Conservation (phyloP, 2,888 invertebrate species). For the Eristalinus sepulchralis region DNA sequence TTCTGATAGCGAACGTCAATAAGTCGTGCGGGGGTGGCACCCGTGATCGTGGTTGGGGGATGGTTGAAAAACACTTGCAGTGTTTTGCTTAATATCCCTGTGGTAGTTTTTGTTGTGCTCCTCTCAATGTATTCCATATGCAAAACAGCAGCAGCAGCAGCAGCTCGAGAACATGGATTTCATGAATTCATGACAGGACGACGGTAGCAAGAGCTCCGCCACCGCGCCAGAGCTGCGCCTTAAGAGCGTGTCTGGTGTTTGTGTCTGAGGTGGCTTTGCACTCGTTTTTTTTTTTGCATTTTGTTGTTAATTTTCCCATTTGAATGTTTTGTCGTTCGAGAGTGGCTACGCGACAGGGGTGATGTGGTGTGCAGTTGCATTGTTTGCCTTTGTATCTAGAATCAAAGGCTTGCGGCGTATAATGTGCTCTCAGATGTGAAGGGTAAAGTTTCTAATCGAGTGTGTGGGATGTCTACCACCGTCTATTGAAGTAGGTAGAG, state of each 20-base stretch:
- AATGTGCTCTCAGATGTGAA: not conserved
- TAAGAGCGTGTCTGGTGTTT: constrained; percentile 15
- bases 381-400: not conserved
- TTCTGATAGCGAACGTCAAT: constrained; percentile 66
- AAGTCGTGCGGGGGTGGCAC: constrained; percentile 1
- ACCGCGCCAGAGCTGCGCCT: constrained; percentile 17
- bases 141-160: constrained; percentile 31
- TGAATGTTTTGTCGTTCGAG: constrained; percentile 6
- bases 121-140: constrained; percentile 63
- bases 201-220: not conserved
- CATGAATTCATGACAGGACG: constrained; percentile 48
- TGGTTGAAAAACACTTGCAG: constrained; percentile 4
- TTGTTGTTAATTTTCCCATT: constrained; percentile 28
- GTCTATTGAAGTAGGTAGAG: not conserved
- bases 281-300: constrained; percentile 10
- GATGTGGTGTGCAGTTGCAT: not conserved
- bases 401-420: constrained; percentile 28
- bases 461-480: not conserved
- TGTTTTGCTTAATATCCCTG: constrained; percentile 50
- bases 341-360: not conserved
- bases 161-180: constrained; percentile 23
- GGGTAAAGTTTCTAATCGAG: not conserved
- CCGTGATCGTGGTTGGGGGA: not conserved
- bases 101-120: constrained; percentile 51
- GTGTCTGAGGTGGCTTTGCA: constrained; percentile 41